Percentiles rank a stretch among this genome's conserved stretches.
These are phyloP conservation scores for Drosophila macrothrix DNA, from an alignment of 2,888 invertebrate genomes.

Conservation along the genomic window DNA sequence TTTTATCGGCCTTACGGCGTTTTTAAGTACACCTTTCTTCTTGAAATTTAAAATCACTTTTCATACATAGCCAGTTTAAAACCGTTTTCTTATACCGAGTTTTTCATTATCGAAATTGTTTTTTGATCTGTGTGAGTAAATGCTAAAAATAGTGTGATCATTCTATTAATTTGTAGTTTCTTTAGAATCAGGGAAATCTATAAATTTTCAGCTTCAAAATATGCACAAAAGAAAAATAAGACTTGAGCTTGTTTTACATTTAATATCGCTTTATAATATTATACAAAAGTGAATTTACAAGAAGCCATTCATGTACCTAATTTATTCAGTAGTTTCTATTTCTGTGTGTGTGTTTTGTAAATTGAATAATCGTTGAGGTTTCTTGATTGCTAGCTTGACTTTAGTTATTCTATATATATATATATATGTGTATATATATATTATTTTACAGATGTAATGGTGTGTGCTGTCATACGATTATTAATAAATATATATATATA, in stretches of 20 bases:
- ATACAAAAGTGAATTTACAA: slow-evolving; percentile 78
- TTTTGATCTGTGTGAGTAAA: not conserved
- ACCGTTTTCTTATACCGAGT: not conserved
- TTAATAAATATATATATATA: slow-evolving; percentile 51
- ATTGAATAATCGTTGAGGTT: slow-evolving; percentile 69
- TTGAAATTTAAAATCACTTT: not conserved
- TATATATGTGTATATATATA: slow-evolving; percentile 39
- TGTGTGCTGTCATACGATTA: slow-evolving; percentile 56
- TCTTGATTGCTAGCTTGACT: slow-evolving; percentile 70
- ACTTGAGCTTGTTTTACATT: slow-evolving; percentile 54
- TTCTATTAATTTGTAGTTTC: not conserved
- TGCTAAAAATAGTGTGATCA: not conserved
- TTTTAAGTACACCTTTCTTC: not conserved
- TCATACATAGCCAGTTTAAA: not conserved
- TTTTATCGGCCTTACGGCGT: not conserved
- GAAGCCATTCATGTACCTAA: slow-evolving; percentile 68
- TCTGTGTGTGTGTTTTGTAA: slow-evolving; percentile 33
- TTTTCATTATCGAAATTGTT: not conserved
- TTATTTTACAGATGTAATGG: slow-evolving; percentile 50
- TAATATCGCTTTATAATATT: slow-evolving; percentile 74
- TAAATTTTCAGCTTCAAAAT: not conserved
- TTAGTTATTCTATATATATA: slow-evolving; percentile 52
- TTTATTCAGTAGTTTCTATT: slow-evolving; percentile 43
- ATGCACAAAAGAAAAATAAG: not conserved
- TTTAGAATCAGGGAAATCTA: not conserved